Conservation (phyloP, 2,113 vertebrate genomes). For the Aviceda subcristata region DNA sequence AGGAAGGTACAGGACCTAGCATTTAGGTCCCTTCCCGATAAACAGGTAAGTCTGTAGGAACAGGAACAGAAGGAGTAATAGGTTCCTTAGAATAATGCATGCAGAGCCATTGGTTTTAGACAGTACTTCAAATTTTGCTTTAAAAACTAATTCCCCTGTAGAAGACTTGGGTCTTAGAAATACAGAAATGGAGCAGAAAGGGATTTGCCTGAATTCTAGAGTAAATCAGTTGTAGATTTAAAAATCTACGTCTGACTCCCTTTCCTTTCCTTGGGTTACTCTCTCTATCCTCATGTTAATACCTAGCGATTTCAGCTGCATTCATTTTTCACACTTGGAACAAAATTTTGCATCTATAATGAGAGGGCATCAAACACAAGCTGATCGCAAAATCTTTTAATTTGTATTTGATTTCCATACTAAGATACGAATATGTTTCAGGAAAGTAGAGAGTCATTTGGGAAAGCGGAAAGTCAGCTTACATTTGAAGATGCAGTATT, state of each 20-base stretch:
- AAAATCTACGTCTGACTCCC: neutral
- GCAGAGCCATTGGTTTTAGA: neutral
- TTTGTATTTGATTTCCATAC: neutral
- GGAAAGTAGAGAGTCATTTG: neutral
- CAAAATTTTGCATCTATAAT: neutral
- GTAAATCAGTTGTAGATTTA: neutral
- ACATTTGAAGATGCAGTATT: neutral
- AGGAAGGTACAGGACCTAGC: neutral
- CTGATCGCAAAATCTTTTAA: neutral
- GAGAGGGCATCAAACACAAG: neutral
- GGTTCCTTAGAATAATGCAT: neutral
- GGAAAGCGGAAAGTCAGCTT: neutral
- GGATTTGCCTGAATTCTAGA: neutral
- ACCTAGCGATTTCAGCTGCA: neutral
- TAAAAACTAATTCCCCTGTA: neutral
- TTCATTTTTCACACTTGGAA: neutral
- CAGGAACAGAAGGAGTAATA: neutral
- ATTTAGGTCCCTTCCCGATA: neutral
- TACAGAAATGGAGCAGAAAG: neutral
- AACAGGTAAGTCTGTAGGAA: neutral
- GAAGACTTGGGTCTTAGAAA: neutral
- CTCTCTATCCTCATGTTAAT: neutral
- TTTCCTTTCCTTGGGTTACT: neutral
- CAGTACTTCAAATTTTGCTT: neutral
- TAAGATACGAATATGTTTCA: neutral